These are phyloP conservation scores for Chrysopilus asiliformis DNA, from an alignment of 2,888 invertebrate genomes.

Conservation along the genomic window DNA sequence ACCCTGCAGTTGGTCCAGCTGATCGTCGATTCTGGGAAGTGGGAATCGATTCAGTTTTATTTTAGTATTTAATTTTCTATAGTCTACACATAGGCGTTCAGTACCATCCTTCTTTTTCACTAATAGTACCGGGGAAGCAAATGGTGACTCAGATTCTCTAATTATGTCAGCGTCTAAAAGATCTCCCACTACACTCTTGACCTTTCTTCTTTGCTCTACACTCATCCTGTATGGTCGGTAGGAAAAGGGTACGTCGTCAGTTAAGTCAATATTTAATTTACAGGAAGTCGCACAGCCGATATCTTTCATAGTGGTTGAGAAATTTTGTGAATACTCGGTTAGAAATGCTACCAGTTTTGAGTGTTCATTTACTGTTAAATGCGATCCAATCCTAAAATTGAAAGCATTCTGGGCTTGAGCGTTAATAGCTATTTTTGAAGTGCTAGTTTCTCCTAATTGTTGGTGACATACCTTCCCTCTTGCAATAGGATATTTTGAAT, in stretches of 20 bases:
- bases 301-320: neutral
- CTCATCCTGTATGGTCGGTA: too few relatives aligned
- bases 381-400: too few relatives aligned
- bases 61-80: conserved; percentile 7
- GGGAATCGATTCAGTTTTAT: conserved; percentile 8
- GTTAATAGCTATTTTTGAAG: too few relatives aligned
- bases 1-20: conserved; percentile 9
- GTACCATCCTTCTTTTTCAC: conserved; percentile 10
- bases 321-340: neutral
- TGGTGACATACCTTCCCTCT: conserved; percentile 1
- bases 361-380: too few relatives aligned
- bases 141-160: conserved; percentile 4
- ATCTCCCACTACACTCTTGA: neutral
- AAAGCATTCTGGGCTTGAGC: too few relatives aligned
- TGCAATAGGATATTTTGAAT: neutral
- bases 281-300: conserved; percentile 2
- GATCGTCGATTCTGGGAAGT: too few relatives aligned
- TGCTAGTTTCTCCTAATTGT: too few relatives aligned
- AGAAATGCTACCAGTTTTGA: too few relatives aligned
- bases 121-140: too few relatives aligned
- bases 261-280: too few relatives aligned
- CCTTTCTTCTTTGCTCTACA: neutral
- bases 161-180: conserved; percentile 1
- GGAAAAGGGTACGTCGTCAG: too few relatives aligned
- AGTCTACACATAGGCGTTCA: conserved; percentile 8